phyloP scores from a whole-genome alignment of 2,797 vertebrate species.

The Silurus lanzhouensis region DNA sequence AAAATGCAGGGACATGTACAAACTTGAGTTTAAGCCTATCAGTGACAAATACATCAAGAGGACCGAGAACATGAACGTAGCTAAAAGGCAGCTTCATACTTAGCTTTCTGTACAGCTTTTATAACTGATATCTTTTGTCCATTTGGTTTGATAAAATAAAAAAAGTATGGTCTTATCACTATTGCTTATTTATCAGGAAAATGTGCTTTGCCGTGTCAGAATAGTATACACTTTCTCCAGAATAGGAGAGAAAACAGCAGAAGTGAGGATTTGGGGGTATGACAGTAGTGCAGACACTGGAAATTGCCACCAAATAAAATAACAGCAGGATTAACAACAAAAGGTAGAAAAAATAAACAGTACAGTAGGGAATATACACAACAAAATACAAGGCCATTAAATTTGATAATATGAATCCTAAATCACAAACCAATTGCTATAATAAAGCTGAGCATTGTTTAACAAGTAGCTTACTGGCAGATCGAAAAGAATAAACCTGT shows the following conservation, averaged over 20 bases:
- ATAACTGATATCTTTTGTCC: neutral
- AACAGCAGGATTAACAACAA: slow-evolving; percentile 15
- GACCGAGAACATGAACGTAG: slow-evolving; percentile 17
- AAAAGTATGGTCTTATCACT: neutral
- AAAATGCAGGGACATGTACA: slow-evolving; percentile 63
- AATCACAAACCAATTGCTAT: slow-evolving; percentile 29
- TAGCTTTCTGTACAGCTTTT: slow-evolving; percentile 12
- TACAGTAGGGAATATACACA: slow-evolving; percentile 39
- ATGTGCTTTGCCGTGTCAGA: slow-evolving; percentile 34
- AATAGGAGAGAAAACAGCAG: neutral
- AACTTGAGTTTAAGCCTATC: slow-evolving; percentile 47
- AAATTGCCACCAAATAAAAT: neutral
- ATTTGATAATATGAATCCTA: neutral
- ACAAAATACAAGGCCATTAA: slow-evolving; percentile 7
- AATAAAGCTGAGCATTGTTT: slow-evolving; percentile 21
- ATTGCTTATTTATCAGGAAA: slow-evolving; percentile 30
- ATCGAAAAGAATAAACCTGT: neutral
- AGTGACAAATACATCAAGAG: slow-evolving; percentile 29
- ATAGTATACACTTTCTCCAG: neutral
- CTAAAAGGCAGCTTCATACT: neutral
- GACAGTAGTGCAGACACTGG: slow-evolving; percentile 26
- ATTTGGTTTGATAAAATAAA: slow-evolving; percentile 21
- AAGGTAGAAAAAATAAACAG: slow-evolving; percentile 22
- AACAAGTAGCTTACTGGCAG: neutral
- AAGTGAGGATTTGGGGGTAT: neutral